These are phyloP conservation scores for Pachliopta kotzebuea DNA, from an alignment of 2,888 invertebrate species.

Conservation along the genomic window DNA sequence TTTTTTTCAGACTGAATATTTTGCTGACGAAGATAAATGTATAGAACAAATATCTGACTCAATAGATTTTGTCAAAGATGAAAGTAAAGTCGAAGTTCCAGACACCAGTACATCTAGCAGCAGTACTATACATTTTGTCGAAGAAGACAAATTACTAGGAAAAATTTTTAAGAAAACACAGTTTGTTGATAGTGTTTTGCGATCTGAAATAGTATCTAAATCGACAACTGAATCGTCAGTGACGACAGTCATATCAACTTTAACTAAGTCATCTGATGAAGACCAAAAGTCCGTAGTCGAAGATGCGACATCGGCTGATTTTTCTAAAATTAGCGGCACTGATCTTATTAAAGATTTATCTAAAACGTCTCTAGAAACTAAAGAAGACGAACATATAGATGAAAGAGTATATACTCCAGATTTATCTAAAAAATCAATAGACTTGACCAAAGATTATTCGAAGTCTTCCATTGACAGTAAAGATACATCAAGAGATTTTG, in stretches of 20 bases:
- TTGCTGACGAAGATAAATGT: slow-evolving; percentile 60
- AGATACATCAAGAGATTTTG: slow-evolving; percentile 74
- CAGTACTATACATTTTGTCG: slow-evolving; percentile 39
- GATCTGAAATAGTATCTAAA: slow-evolving; percentile 65
- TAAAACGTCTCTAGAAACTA: slow-evolving; percentile 66
- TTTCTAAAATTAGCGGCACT: slow-evolving; percentile 72
- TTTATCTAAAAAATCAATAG: slow-evolving; percentile 72
- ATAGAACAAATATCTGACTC: slow-evolving; percentile 42
- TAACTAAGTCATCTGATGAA: slow-evolving; percentile 73
- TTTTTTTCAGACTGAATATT: slow-evolving; percentile 58
- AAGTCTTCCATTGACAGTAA: slow-evolving; percentile 76
- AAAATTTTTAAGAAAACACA: slow-evolving; percentile 53
- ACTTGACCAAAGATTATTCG: slow-evolving; percentile 72
- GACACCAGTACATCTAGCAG: slow-evolving; percentile 42
- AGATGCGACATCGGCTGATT: slow-evolving; percentile 72
- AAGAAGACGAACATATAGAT: slow-evolving; percentile 66
- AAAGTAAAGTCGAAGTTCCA: slow-evolving; percentile 39
- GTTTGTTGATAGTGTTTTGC: slow-evolving; percentile 55
- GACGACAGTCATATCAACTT: slow-evolving; percentile 68
- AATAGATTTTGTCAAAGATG: slow-evolving; percentile 31
- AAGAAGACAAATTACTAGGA: slow-evolving; percentile 46
- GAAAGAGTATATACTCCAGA: slow-evolving; percentile 66
- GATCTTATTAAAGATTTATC: slow-evolving; percentile 70
- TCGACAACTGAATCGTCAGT: slow-evolving; percentile 76
- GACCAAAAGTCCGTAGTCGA: slow-evolving; percentile 71